Base-by-base conservation (phyloP, 2,113 vertebrate species). In the Lepisosteus osseus region DNA sequence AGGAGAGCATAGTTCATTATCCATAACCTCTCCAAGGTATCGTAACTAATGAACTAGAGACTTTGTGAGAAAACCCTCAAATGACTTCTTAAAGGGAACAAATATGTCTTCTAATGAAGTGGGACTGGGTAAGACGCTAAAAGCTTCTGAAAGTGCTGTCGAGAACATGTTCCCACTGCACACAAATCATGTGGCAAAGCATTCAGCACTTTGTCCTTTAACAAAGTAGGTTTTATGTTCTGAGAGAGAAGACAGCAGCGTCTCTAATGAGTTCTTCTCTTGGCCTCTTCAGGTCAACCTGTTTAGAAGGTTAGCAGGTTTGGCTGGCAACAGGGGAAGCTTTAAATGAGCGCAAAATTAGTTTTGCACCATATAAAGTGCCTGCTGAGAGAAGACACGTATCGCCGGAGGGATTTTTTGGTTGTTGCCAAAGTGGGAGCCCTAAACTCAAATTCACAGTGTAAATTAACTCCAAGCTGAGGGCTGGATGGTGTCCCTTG, bases 191-290 rank as follows among this genome's bases (percentile, higher is more conserved):
- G 55, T 45, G 29, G 3, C 54, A 29, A 12, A 41, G 12, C 67
- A 6, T 14, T 5, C 4, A 41, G 1, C n/a, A 14, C 7, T 3
- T 6, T 7, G 15, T 15, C 14, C 65, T 44, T 6, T 44, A 44
- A 45, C 64, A 40, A 44, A 42, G 7, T 9, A n/a, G 65, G 44
- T 54, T 15, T 59, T 68, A 40, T 17, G 17, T 8, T 0, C 65
- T 44, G 67, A 73, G 77, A 80, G 76, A 75, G 74, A 70, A 17
- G 63, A 9, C 9, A 9, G 47, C 47, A 51, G 47, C 5, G 47
- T 51, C 47, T 51, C 47, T 5, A 9, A 51, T 51, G 47, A 51
- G 47, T 51, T 51, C 47, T 51, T 9, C 47, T 51, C 47, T 51
- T 9, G 47, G 47, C 9, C 9, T 1, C 9, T 51, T 51, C 47